Evolutionary conservation across 1,140 invertebrate species (phyloP).

Genomic region (Drosophila quadrilineata): DNA sequence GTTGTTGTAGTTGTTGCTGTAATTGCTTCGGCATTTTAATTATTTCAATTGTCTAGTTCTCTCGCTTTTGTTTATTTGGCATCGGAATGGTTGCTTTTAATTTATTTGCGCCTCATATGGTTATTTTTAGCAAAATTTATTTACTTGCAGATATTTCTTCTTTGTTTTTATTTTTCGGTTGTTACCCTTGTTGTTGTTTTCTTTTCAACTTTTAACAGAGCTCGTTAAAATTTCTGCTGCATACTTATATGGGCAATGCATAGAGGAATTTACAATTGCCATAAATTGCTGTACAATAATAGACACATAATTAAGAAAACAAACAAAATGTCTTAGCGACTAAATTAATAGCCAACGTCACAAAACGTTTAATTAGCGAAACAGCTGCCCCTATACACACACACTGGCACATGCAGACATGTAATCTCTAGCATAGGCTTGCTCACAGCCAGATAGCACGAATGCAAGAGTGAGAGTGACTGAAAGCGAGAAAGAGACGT

Average conservation of each 20-base stretch:
- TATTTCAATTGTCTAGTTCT: conserved; percentile 68
- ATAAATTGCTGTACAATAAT: conserved; percentile 13
- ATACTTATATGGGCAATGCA: conserved; percentile 65
- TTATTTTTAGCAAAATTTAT: conserved; percentile 66
- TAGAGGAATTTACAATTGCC: conserved; percentile 3
- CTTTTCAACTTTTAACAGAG: conserved; percentile 9
- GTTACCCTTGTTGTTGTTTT: no score
- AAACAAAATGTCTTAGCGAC: conserved; percentile 33
- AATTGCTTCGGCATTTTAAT: conserved; percentile 69
- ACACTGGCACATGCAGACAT: background rate
- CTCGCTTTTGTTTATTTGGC: conserved; percentile 63
- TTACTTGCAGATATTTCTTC: conserved; percentile 40
- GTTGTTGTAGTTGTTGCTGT: conserved; percentile 33
- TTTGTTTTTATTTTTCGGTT: conserved; percentile 14
- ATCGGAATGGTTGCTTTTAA: conserved; percentile 40
- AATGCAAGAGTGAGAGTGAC: background rate
- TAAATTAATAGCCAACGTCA: conserved; percentile 58
- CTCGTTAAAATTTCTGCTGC: conserved; percentile 55
- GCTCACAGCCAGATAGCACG: background rate
- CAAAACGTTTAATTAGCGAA: conserved; percentile 62
- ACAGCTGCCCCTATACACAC: conserved; percentile 26
- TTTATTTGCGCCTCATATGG: conserved; percentile 58
- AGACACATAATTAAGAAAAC: conserved; percentile 14
- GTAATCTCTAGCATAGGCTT: no score
- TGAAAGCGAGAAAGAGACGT: background rate